Evolutionary conservation across 2,797 vertebrate species (phyloP).

Genomic region (Lateolabrax maculatus): DNA sequence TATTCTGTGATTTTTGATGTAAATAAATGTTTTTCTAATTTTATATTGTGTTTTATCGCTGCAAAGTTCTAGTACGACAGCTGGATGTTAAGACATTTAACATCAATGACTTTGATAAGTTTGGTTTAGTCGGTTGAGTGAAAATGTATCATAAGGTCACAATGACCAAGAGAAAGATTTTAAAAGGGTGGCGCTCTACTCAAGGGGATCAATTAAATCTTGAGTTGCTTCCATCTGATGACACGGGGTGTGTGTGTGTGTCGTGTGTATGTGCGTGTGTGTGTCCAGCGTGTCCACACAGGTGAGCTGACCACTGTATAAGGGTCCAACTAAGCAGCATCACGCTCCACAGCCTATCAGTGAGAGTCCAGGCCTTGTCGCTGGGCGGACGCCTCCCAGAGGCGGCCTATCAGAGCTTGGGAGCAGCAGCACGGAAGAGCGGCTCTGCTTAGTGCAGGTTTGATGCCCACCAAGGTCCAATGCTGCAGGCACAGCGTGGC

Average conservation of each 20-base stretch:
- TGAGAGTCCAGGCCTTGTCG: conserved; percentile 65
- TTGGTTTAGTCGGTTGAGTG: not conserved
- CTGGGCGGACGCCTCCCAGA: conserved; percentile 67
- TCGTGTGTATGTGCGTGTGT: conserved; percentile 20
- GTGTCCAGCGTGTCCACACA: conserved; percentile 40
- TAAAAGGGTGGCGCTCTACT: conserved; percentile 11
- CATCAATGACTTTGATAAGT: not conserved
- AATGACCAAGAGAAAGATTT: conserved; percentile 5
- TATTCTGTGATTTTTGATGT: not conserved
- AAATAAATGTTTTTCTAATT: accelerated
- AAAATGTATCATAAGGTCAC: not conserved
- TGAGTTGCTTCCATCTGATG: conserved; percentile 35
- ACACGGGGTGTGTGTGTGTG: conserved; percentile 5
- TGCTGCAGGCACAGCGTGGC: conserved; percentile 62
- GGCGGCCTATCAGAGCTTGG: conserved; percentile 71
- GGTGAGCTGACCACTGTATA: conserved; percentile 55
- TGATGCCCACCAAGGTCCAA: conserved; percentile 72
- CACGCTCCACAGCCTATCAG: conserved; percentile 76
- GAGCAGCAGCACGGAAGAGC: conserved; percentile 71
- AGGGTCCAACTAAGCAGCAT: conserved; percentile 49
- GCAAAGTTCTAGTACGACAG: not conserved
- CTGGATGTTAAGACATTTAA: not conserved
- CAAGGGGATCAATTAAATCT: conserved; percentile 55
- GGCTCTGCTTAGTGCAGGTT: conserved; percentile 78
- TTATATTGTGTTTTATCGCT: accelerated